Conservation (phyloP, 2,888 invertebrate genomes). For the Tigriopus californicus region DNA sequence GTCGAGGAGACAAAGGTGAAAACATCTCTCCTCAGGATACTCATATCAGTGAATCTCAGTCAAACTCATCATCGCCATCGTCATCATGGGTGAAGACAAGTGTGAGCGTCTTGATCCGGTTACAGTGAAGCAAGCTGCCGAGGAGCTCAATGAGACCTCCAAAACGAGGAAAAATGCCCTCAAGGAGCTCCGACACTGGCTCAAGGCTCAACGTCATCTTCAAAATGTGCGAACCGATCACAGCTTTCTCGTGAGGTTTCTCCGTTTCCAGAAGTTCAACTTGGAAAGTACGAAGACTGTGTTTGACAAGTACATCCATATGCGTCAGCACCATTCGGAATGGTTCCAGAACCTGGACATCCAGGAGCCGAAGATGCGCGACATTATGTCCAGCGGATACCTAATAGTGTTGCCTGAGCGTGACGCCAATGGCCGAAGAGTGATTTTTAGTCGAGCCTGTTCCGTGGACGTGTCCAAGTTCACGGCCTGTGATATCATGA, state of each 20-base stretch:
- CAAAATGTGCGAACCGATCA: conserved; percentile 31
- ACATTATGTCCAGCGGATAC: conserved; percentile 50
- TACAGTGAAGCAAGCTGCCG: neutral
- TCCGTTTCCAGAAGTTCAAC: conserved; percentile 61
- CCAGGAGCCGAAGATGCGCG: conserved; percentile 45
- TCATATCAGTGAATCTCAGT: too few relatives aligned
- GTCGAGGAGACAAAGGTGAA: too few relatives aligned
- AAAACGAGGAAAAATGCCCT: neutral
- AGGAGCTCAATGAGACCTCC: conserved; percentile 1
- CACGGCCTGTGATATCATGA: conserved; percentile 55
- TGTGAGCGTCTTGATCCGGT: too few relatives aligned
- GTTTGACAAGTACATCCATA: conserved; percentile 51
- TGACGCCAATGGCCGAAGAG: conserved; percentile 49
- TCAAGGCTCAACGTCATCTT: conserved; percentile 5
- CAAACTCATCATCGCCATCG: too few relatives aligned
- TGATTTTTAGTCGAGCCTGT: conserved; percentile 40
- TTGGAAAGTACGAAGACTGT: conserved; percentile 58
- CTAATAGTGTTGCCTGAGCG: conserved; percentile 57
- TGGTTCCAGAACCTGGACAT: conserved; percentile 55
- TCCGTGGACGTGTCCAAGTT: conserved; percentile 58
- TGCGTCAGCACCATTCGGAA: conserved; percentile 55
- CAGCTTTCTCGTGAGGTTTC: conserved; percentile 48
- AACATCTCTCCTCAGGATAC: too few relatives aligned
- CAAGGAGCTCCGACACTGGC: conserved; percentile 12
- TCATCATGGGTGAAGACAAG: too few relatives aligned